These are phyloP conservation scores for Heliconius hermathena DNA, from an alignment of 1,140 invertebrate species.

Conservation along the genomic window DNA sequence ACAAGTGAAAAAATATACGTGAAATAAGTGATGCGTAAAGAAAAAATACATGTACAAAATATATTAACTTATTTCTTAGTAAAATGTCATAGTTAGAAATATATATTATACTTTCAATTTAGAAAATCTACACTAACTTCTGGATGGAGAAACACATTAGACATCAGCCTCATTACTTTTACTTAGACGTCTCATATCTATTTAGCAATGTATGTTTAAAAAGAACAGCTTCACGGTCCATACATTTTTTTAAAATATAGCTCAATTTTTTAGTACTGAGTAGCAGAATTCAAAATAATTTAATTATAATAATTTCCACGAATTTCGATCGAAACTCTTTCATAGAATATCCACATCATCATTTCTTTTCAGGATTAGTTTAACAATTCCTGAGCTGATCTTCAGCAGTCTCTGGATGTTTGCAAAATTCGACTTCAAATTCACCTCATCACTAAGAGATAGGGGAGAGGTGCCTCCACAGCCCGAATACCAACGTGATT, in stretches of 20 bases:
- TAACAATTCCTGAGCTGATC: not conserved
- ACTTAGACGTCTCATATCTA: no score
- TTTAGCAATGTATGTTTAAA: no score
- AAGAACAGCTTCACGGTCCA: no score
- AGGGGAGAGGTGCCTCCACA: slow-evolving; percentile 46
- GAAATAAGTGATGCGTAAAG: no score
- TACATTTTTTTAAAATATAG: no score
- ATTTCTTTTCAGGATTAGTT: not conserved
- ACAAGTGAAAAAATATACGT: no score
- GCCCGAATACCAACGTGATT: slow-evolving; percentile 75
- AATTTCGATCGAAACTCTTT: not conserved
- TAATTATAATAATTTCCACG: no score
- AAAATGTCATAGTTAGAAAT: not conserved
- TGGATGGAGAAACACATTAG: not conserved
- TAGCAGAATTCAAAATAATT: no score
- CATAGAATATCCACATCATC: not conserved
- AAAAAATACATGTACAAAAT: no score
- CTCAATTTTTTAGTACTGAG: no score
- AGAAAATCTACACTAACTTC: not conserved
- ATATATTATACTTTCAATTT: not conserved
- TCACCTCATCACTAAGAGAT: slow-evolving; percentile 27
- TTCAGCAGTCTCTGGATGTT: not conserved
- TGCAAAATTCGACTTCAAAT: not conserved
- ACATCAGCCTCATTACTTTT: not conserved
- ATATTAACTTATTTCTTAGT: no score